phyloP scores from a whole-genome alignment of 2,797 vertebrate genomes.

The Salmo trutta region DNA sequence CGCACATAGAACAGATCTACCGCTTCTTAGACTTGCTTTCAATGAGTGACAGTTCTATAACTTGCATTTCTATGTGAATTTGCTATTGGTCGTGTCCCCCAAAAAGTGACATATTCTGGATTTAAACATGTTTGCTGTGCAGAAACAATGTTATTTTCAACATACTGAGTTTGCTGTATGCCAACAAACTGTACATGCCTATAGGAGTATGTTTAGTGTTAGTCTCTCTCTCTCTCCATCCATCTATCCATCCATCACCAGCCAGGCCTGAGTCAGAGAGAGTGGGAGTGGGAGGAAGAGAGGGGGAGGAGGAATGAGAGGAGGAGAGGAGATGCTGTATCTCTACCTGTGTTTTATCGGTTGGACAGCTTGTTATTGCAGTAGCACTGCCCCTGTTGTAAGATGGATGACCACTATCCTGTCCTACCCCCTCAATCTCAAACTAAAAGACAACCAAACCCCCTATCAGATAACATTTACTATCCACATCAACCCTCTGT shows the following conservation, averaged over 20 bases:
- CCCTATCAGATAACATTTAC: slow-evolving; percentile 49
- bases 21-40: too few species aligned
- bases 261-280: too few species aligned
- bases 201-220: slow-evolving; percentile 25
- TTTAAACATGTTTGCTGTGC: too few species aligned
- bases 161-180: too few species aligned
- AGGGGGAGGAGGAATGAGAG: too few species aligned
- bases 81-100: too few species aligned
- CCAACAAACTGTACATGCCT: too few species aligned
- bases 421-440: slow-evolving; percentile 30
- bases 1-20: too few species aligned
- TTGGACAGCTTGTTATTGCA: slow-evolving; percentile 65
- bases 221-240: slow-evolving; percentile 57
- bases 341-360: slow-evolving; percentile 49
- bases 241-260: slow-evolving; percentile 51
- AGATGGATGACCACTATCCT: slow-evolving; percentile 47
- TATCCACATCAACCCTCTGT: slow-evolving; percentile 38
- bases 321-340: slow-evolving; percentile 25
- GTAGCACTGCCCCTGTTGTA: slow-evolving; percentile 35
- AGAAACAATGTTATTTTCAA: too few species aligned
- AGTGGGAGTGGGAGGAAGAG: slow-evolving; percentile 11
- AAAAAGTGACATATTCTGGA: too few species aligned
- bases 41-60: too few species aligned
- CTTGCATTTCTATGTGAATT: too few species aligned
- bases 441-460: slow-evolving; percentile 47